phyloP scores from a whole-genome alignment of 2,113 vertebrate species.

The Perognathus longimembris region DNA sequence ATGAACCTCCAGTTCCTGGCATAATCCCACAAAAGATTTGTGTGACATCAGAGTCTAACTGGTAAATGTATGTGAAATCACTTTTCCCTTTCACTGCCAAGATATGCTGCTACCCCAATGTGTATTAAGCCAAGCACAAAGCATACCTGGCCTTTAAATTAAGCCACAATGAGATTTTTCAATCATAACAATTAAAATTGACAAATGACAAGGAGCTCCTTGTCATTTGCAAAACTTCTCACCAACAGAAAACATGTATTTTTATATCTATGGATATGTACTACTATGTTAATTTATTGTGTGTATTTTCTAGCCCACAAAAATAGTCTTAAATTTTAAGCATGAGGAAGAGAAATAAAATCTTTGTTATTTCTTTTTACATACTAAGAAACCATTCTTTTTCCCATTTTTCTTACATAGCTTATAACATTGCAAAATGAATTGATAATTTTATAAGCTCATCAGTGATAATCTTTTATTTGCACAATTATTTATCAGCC shows the following conservation, averaged over 20 bases:
- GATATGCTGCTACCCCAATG: not conserved
- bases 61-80: not conserved
- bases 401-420: not conserved
- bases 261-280: not conserved
- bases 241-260: not conserved
- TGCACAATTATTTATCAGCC: too few relatives aligned
- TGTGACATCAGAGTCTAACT: not conserved
- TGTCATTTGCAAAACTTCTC: not conserved
- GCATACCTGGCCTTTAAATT: not conserved
- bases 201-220: not conserved
- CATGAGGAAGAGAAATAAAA: not conserved
- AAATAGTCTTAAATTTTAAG: slow-evolving; percentile 1
- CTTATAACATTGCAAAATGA: not conserved
- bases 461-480: too few relatives aligned
- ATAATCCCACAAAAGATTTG: not conserved
- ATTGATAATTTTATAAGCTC: too few relatives aligned
- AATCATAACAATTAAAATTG: not conserved
- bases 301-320: not conserved
- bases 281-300: not conserved
- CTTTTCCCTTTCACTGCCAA: not conserved
- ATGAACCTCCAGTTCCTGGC: too few relatives aligned
- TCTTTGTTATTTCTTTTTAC: not conserved
- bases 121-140: not conserved
- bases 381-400: not conserved
- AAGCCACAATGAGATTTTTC: not conserved